These are phyloP conservation scores for Melanerpes formicivorus DNA, from an alignment of 2,113 vertebrate species.

Conservation along the genomic window DNA sequence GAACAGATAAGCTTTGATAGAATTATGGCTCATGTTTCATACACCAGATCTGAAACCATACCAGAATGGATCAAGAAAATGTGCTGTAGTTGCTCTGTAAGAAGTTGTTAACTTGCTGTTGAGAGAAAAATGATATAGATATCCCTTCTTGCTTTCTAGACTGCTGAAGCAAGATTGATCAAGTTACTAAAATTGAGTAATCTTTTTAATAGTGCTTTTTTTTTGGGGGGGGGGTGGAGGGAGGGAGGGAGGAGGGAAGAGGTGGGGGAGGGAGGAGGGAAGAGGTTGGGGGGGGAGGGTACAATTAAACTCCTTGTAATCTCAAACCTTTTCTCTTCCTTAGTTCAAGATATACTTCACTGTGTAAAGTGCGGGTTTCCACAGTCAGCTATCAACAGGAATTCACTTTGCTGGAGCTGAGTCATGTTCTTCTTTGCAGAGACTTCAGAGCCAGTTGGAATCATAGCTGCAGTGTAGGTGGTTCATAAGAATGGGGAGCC, in stretches of 20 bases:
- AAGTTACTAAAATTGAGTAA: neutral
- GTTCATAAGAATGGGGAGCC: neutral
- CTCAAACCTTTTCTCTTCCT: neutral
- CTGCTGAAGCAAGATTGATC: neutral
- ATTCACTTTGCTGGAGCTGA: neutral
- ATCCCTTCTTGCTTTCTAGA: neutral
- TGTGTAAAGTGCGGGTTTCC: neutral
- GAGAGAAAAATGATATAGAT: neutral
- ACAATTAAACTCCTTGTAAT: neutral
- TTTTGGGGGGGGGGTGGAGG: no score
- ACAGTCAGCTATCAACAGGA: neutral
- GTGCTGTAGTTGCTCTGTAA: neutral
- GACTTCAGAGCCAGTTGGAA: neutral
- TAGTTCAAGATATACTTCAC: neutral
- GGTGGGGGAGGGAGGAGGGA: no score
- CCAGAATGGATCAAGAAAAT: neutral
- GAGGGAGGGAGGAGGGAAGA: no score
- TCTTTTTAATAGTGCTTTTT: neutral
- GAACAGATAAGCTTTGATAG: constrained; percentile 28
- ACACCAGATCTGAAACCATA: neutral
- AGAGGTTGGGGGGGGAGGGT: no score
- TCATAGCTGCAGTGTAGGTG: rapidly evolving
- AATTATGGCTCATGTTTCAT: constrained; percentile 5
- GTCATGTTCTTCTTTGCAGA: rapidly evolving
- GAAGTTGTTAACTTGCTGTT: neutral